Evolutionary conservation across 2,888 invertebrate species (phyloP).

Genomic region (Ryuthela nishihirai): DNA sequence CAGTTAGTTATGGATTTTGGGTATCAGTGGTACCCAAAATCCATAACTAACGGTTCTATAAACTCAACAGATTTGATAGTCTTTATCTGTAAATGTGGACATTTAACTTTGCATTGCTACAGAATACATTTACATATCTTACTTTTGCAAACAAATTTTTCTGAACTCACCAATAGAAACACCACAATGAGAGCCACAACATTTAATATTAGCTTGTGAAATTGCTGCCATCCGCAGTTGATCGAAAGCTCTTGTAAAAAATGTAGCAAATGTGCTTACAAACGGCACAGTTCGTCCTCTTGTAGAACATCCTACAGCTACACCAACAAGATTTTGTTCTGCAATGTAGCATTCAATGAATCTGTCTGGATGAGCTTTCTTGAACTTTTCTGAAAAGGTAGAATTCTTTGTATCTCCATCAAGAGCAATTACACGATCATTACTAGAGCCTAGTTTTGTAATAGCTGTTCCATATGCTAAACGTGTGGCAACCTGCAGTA

Average conservation of each 20-base stretch:
- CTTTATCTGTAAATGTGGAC: too few species aligned
- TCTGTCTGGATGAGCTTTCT: slow-evolving; percentile 62
- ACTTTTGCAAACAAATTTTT: background rate
- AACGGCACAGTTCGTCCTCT: slow-evolving; percentile 90
- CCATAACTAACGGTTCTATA: too few species aligned
- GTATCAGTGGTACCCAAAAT: too few species aligned
- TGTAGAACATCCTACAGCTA: slow-evolving; percentile 91
- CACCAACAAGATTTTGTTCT: slow-evolving; percentile 95
- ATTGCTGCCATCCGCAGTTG: slow-evolving; percentile 99
- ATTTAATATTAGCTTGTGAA: slow-evolving; percentile 95
- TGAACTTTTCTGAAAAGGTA: slow-evolving; percentile 91
- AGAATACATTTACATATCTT: too few species aligned
- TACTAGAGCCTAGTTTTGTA: slow-evolving; percentile 71
- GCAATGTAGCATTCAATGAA: slow-evolving; percentile 99
- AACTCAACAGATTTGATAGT: too few species aligned
- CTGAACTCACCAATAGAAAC: slow-evolving; percentile 76
- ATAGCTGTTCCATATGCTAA: slow-evolving; percentile 91
- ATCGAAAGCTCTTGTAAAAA: slow-evolving; percentile 94
- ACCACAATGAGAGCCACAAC: slow-evolving; percentile 95
- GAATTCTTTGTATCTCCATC: slow-evolving; percentile 99
- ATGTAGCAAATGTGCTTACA: slow-evolving; percentile 95
- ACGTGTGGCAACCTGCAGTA: slow-evolving; percentile 73
- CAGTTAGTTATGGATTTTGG: too few species aligned
- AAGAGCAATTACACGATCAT: slow-evolving; percentile 78
- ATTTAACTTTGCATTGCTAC: too few species aligned